Conservation (phyloP, 2,797 vertebrate genomes). For the Lepilemur septentrionalis region DNA sequence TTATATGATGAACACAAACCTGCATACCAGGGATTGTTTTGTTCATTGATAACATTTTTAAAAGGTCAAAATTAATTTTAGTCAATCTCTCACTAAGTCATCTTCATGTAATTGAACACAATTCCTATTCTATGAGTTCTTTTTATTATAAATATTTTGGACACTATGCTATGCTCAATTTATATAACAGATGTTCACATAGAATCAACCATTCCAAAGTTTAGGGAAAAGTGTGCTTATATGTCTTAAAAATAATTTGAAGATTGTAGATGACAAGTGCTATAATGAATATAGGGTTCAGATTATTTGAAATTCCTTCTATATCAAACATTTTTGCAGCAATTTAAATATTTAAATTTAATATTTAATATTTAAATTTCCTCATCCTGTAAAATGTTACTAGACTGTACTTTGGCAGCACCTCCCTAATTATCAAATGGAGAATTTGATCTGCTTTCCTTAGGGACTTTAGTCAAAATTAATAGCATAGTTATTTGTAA, state of each 20-base stretch:
- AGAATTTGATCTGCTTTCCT: neutral
- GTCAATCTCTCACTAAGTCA: neutral
- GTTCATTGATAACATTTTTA: neutral
- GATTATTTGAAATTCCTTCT: constrained; percentile 8
- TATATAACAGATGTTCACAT: neutral
- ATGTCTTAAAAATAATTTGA: constrained; percentile 18
- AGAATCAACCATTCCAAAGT: neutral
- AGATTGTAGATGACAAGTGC: neutral
- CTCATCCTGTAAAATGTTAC: neutral
- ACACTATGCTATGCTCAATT: neutral
- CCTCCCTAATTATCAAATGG: neutral
- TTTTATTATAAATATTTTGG: constrained; percentile 26
- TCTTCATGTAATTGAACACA: neutral
- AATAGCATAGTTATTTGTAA: neutral
- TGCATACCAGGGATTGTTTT: neutral
- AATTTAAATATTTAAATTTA: neutral
- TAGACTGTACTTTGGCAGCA: neutral
- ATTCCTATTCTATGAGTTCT: neutral
- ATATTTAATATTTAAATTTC: neutral
- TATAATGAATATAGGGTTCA: neutral
- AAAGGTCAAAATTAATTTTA: constrained; percentile 35
- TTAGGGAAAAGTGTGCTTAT: neutral
- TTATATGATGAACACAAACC: neutral
- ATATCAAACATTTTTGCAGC: neutral
- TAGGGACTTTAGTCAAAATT: constrained; percentile 1